A percentile compares a stretch with the other conserved stretches of the same genome.
Evolutionary conservation across 2,888 invertebrate genomes (phyloP).

Genomic region (Oegoconia quadripuncta): DNA sequence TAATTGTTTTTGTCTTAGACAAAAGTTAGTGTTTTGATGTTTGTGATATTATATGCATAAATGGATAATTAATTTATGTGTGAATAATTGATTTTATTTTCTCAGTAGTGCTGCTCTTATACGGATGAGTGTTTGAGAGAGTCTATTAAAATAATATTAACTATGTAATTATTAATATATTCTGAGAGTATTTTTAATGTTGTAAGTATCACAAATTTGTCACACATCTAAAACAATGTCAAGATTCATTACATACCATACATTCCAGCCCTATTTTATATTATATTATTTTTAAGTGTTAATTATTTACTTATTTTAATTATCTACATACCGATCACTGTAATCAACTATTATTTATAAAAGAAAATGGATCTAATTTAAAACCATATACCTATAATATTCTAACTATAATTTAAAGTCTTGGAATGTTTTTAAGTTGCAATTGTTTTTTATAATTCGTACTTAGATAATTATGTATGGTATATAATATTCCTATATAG

Average conservation of each 20-base stretch:
- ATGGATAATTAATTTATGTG: slow-evolving; percentile 2
- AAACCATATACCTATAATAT: too few relatives aligned
- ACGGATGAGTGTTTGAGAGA: slow-evolving; percentile 44
- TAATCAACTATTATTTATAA: too few relatives aligned
- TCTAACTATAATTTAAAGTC: too few relatives aligned
- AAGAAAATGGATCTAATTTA: too few relatives aligned
- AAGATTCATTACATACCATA: slow-evolving; percentile 58
- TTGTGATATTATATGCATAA: slow-evolving; percentile 18
- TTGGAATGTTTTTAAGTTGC: too few relatives aligned
- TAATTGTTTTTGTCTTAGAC: slow-evolving; percentile 25
- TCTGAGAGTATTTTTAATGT: slow-evolving; percentile 50
- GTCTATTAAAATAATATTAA: slow-evolving; percentile 37
- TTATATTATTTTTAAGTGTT: too few relatives aligned
- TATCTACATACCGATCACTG: too few relatives aligned
- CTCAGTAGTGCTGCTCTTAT: slow-evolving; percentile 48
- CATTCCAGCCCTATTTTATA: too few relatives aligned
- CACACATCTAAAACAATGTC: too few relatives aligned
- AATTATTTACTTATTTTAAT: background rate
- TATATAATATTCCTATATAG: too few relatives aligned
- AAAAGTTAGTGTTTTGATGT: slow-evolving; percentile 22
- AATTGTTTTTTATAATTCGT: too few relatives aligned
- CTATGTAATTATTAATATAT: slow-evolving; percentile 28
- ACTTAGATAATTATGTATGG: too few relatives aligned
- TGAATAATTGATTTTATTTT: slow-evolving; percentile 21
- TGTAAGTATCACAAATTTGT: slow-evolving; percentile 40